These are phyloP conservation scores for Atethmia centrago DNA, from an alignment of 2,888 invertebrate species.

Conservation along the genomic window DNA sequence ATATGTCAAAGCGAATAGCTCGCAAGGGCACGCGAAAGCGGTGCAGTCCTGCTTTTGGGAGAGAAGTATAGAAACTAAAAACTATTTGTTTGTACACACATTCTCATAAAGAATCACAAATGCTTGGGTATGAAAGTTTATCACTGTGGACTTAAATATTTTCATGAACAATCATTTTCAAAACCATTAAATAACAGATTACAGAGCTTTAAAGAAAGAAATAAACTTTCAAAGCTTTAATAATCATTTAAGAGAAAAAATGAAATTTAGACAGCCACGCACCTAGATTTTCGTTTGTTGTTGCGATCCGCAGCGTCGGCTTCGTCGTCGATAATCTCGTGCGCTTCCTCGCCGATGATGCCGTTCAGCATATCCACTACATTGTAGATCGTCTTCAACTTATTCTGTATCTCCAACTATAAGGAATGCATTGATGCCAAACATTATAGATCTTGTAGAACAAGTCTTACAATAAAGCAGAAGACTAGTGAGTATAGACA, in stretches of 20 bases:
- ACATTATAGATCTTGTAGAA: constrained; percentile 53
- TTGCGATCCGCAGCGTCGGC: constrained; percentile 73
- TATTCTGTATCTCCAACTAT: constrained; percentile 94
- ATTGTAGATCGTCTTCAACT: constrained; percentile 95
- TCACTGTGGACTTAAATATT: constrained; percentile 26
- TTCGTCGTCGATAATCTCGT: constrained; percentile 73
- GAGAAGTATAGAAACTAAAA: constrained; percentile 54
- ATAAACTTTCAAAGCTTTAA: constrained; percentile 54
- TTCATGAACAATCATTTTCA: not conserved
- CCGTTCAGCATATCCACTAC: constrained; percentile 97
- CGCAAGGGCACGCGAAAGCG: constrained; percentile 67
- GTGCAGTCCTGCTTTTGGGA: constrained; percentile 73
- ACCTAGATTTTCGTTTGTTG: constrained; percentile 87
- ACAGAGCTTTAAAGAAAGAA: constrained; percentile 8
- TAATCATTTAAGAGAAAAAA: constrained; percentile 27
- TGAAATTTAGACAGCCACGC: constrained; percentile 57
- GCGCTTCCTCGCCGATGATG: constrained; percentile 94
- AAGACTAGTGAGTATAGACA: constrained; percentile 38
- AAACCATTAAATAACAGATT: not conserved
- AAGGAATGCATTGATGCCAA: constrained; percentile 58
- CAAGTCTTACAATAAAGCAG: constrained; percentile 60
- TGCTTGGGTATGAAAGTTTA: constrained; percentile 48
- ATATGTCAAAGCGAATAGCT: constrained; percentile 63
- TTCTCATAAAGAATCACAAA: constrained; percentile 34
- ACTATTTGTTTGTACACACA: constrained; percentile 54